A percentile compares a stretch with the other conserved stretches of the same genome.
These are phyloP conservation scores for Microchirus variegatus DNA, from an alignment of 2,797 vertebrate genomes.

Conservation along the genomic window DNA sequence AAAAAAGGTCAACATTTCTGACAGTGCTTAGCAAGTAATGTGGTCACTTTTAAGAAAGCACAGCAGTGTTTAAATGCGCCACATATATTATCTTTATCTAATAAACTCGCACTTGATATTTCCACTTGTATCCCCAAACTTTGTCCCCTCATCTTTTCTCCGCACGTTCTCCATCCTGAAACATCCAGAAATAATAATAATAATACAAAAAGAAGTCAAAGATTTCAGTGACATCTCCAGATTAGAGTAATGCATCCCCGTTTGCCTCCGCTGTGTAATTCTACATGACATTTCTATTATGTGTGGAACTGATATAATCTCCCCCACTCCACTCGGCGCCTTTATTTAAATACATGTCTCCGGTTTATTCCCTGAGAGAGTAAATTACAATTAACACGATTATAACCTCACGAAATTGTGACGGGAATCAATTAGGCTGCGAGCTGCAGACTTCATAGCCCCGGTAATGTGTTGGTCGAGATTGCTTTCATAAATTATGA, in stretches of 20 bases:
- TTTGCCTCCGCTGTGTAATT: conserved; percentile 72
- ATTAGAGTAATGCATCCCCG: conserved; percentile 52
- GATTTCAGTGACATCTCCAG: conserved; percentile 57
- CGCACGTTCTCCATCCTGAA: conserved; percentile 16
- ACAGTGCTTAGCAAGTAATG: conserved; percentile 42
- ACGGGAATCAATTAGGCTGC: conserved; percentile 94
- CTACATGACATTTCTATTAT: conserved; percentile 81
- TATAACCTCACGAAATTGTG: conserved; percentile 90
- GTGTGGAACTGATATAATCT: conserved; percentile 77
- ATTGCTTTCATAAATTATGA: conserved; percentile 93
- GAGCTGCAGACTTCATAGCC: conserved; percentile 80
- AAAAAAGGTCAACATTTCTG: conserved; percentile 26
- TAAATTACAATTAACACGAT: conserved; percentile 93
- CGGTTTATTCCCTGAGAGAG: conserved; percentile 82
- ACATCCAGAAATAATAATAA: conserved; percentile 5
- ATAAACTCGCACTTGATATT: conserved; percentile 3
- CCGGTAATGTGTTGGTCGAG: conserved; percentile 79
- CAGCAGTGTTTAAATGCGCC: not conserved
- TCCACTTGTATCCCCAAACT: not conserved
- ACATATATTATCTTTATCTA: not conserved
- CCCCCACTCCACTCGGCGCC: conserved; percentile 64
- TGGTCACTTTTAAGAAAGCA: conserved; percentile 16
- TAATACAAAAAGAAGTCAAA: conserved; percentile 6
- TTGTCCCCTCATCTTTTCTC: conserved; percentile 1
- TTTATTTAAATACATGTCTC: conserved; percentile 85